Percentiles rank a stretch among this genome's conserved stretches.
Evolutionary conservation across 2,113 vertebrate species (phyloP).

Genomic region (Zosterops pallidus): DNA sequence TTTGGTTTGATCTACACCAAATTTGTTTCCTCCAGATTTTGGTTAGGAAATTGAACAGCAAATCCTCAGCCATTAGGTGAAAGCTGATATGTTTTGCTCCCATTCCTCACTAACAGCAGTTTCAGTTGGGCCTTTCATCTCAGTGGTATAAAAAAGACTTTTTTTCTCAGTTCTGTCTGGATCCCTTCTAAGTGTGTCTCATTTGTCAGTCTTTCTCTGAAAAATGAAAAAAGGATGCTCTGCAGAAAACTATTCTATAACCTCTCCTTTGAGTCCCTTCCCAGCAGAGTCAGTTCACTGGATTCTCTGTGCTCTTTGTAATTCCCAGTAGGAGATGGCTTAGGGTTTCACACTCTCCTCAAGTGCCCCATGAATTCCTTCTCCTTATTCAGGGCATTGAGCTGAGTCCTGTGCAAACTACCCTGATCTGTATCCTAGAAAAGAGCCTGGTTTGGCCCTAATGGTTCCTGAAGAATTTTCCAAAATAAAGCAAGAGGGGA

Average conservation of each 20-base stretch:
- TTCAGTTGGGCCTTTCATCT: constrained; percentile 17
- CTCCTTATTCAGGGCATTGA: neutral
- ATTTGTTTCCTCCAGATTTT: neutral
- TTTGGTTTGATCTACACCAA: neutral
- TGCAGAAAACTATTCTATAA: constrained; percentile 10
- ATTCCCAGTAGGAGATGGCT: neutral
- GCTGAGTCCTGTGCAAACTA: neutral
- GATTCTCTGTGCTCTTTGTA: constrained; percentile 2
- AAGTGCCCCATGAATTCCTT: neutral
- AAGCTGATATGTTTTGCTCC: neutral
- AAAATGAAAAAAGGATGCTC: neutral
- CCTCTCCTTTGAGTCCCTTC: constrained; percentile 3
- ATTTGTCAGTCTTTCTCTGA: constrained; percentile 14
- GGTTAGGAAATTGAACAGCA: neutral
- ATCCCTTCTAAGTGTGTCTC: constrained; percentile 10
- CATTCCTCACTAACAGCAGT: neutral
- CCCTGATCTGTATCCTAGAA: neutral
- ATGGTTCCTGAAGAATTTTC: neutral
- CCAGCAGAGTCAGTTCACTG: neutral
- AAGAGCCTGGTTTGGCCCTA: neutral
- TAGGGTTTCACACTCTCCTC: neutral
- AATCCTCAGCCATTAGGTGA: neutral
- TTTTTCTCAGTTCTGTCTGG: neutral
- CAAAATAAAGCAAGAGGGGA: neutral
- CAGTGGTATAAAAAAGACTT: neutral